Conservation (phyloP, 2,888 invertebrate species). For the Asteroscopus sphinx region DNA sequence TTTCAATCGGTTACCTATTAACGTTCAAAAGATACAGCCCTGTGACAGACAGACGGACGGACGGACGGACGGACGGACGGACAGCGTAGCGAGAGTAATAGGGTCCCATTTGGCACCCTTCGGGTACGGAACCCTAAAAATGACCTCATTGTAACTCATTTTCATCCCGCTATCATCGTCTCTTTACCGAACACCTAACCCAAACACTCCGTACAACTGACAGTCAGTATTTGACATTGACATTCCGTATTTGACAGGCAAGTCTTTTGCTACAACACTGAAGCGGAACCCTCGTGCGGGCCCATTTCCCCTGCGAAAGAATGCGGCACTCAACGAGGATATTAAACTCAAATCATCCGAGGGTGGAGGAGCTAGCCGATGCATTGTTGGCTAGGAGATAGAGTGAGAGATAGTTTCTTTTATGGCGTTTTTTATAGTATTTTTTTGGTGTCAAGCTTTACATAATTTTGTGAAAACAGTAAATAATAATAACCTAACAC, state of each 20-base stretch:
- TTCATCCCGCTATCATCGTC: too few species aligned
- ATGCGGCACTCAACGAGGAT: constrained; percentile 84
- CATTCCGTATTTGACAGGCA: constrained; percentile 43
- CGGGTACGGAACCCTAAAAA: too few species aligned
- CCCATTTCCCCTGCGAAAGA: constrained; percentile 79
- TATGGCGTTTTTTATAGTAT: neutral
- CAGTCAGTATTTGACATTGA: constrained; percentile 20
- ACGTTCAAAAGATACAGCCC: too few species aligned
- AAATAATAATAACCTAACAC: too few species aligned
- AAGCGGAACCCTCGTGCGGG: constrained; percentile 38
- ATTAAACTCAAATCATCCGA: constrained; percentile 86
- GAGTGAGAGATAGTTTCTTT: neutral
- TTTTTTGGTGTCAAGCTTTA: too few species aligned
- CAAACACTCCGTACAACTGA: neutral
- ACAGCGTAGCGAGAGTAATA: too few species aligned
- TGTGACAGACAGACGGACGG: too few species aligned
- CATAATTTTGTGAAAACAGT: too few species aligned
- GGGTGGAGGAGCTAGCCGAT: constrained; percentile 60
- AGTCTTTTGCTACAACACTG: constrained; percentile 20
- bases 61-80: too few species aligned
- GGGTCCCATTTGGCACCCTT: too few species aligned
- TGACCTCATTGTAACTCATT: too few species aligned
- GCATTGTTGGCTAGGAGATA: constrained; percentile 40
- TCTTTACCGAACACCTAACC: neutral
- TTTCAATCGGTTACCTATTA: too few species aligned